Evolutionary conservation across 2,113 vertebrate species (phyloP).

Genomic region (Cathartes aura): DNA sequence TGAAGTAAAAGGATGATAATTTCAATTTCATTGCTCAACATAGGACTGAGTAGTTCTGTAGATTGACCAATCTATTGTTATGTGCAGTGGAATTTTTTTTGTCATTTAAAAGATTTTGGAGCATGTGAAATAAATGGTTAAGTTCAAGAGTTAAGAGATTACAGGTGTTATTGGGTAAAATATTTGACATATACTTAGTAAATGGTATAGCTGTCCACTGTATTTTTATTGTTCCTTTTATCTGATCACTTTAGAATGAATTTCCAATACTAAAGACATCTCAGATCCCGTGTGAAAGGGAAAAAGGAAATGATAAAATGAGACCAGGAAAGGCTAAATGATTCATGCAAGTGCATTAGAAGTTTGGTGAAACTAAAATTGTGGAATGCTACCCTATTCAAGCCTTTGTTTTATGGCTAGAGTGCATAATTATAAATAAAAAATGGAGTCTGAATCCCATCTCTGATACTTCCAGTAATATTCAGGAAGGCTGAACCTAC

Average conservation of each 20-base stretch:
- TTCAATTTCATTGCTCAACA: neutral
- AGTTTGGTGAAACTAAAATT: neutral
- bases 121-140: neutral
- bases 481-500: neutral
- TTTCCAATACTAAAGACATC: neutral
- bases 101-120: neutral
- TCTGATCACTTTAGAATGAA: neutral
- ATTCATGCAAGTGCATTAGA: neutral
- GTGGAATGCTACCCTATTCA: neutral
- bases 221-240: neutral
- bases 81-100: neutral
- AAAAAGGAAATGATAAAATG: neutral
- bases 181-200: neutral
- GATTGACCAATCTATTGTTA: neutral
- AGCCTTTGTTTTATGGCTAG: neutral
- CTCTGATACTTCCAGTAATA: neutral
- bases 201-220: neutral
- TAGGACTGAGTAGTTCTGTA: neutral
- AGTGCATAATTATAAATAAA: neutral
- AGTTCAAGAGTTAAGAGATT: neutral
- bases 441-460: neutral
- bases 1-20: neutral
- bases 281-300: neutral
- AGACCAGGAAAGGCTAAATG: neutral
- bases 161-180: fast-evolving